Conservation (phyloP, 2,113 vertebrate genomes). For the Lutjanus erythropterus region DNA sequence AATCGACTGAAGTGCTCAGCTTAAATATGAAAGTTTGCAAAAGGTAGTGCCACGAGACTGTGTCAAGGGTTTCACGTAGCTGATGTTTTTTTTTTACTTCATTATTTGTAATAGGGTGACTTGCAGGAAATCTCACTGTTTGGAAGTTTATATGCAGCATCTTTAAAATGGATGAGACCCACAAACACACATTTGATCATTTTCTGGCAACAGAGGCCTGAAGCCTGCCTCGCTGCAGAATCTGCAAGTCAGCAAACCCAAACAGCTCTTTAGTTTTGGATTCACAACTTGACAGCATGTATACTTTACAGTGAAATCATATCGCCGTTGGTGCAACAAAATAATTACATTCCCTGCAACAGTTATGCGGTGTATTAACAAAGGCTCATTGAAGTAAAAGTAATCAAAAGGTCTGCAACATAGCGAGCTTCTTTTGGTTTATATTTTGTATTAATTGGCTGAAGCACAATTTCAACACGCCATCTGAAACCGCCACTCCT, state of each 20-base stretch:
- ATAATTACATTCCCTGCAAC: slow-evolving; percentile 4
- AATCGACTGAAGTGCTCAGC: slow-evolving; percentile 7
- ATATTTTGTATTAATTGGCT: slow-evolving; percentile 34
- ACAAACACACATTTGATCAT: slow-evolving; percentile 32
- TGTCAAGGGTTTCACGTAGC: neutral
- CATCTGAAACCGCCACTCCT: slow-evolving; percentile 8
- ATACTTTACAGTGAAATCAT: slow-evolving; percentile 16
- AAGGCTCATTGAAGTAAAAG: neutral
- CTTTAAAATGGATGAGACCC: slow-evolving; percentile 38
- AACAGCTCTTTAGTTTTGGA: slow-evolving; percentile 31
- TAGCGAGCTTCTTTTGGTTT: neutral
- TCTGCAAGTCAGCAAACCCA: slow-evolving; percentile 52
- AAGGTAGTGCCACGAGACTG: neutral
- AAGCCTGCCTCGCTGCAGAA: slow-evolving; percentile 10
- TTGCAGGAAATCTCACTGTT: slow-evolving; percentile 31
- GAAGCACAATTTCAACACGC: slow-evolving; percentile 14
- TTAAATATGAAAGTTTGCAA: slow-evolving; percentile 35
- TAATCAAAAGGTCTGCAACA: neutral
- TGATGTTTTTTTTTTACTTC: slow-evolving; percentile 20
- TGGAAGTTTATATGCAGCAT: slow-evolving; percentile 2
- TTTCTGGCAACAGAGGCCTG: slow-evolving; percentile 26
- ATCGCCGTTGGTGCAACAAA: slow-evolving; percentile 11
- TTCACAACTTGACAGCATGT: slow-evolving; percentile 34
- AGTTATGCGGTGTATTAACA: neutral
- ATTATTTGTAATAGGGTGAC: slow-evolving; percentile 20